phyloP scores from a whole-genome alignment of 2,888 invertebrate genomes.

The Cheilosia urbana region DNA sequence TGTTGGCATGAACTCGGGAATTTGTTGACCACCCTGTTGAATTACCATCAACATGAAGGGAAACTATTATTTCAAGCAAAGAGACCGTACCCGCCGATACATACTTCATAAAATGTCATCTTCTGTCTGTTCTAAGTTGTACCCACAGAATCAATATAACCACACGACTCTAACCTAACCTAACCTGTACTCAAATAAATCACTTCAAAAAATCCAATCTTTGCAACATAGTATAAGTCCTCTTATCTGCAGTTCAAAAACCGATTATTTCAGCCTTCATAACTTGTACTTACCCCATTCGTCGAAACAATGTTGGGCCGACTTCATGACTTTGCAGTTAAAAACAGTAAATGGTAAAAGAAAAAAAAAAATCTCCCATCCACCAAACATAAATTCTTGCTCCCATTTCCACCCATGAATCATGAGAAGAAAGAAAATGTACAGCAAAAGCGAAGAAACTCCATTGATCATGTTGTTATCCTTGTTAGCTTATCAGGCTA shows the following conservation, averaged over 20 bases:
- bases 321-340: conserved; percentile 30
- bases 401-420: conserved; percentile 49
- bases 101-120: too few species aligned
- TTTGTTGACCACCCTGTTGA: too few species aligned
- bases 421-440: conserved; percentile 33
- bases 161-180: background rate
- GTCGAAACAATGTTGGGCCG: conserved; percentile 32
- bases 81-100: too few species aligned
- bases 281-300: conserved; percentile 7
- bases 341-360: conserved; percentile 2
- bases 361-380: background rate
- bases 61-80: too few species aligned
- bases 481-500: conserved; percentile 75
- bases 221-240: background rate
- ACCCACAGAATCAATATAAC: too few species aligned
- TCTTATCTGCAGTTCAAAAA: background rate
- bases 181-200: background rate
- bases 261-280: background rate
- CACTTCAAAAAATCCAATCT: background rate
- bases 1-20: too few species aligned
- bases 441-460: conserved; percentile 46
- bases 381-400: conserved; percentile 46
- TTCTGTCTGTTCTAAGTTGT: too few species aligned
- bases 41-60: too few species aligned
- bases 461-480: conserved; percentile 75